Evolutionary conservation across 2,113 vertebrate species (phyloP), one percentile per base, ranked within the genome.

Genomic region (Nycticorax nycticorax): DNA sequence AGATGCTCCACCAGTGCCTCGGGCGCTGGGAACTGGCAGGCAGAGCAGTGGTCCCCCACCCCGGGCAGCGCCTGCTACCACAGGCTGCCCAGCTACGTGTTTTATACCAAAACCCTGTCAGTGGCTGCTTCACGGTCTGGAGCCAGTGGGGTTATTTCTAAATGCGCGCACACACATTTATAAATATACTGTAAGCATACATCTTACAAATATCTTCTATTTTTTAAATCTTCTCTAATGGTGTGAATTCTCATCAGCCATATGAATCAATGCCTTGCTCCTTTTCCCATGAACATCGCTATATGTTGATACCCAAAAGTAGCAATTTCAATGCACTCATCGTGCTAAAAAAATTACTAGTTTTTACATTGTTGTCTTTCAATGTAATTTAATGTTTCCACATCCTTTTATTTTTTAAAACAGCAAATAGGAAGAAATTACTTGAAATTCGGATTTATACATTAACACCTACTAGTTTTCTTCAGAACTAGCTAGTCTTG

Each of bases 11-110:
- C 10, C 12, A 66, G 33, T 30, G 45, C 39, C 33, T 11, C 1
- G 3, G 28, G 27, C 4, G 2, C n/a, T 8, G 4, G 50, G 50
- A 59, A 7, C 22, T 24, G 86, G 73, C 8, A 11, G 62, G 52
- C 52, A 60, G 56, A 32, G 21, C 50, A 26, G 33, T 0, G 4
- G 59, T 7, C 35, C 8, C 23, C 41, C 8, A n/a, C n/a, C 23
- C 11, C 1, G 0, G 41, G 56, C 62, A 23, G 33, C 1, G 16
- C 20, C 37, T 28, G 24, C 26, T 45, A 5, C 57, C 4, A 5
- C 69, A 10, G 1, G 0, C 37, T 33, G 22, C 52, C 68, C 59
- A 59, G 33, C 52, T 14, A 2, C 6, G 12, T 12, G 2, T 56
- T 23, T 24, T 3, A 5, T 16, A 52, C 41, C 64, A 52, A 21